Evolutionary conservation across 2,113 vertebrate genomes (phyloP).

Genomic region (Eolophus roseicapilla): DNA sequence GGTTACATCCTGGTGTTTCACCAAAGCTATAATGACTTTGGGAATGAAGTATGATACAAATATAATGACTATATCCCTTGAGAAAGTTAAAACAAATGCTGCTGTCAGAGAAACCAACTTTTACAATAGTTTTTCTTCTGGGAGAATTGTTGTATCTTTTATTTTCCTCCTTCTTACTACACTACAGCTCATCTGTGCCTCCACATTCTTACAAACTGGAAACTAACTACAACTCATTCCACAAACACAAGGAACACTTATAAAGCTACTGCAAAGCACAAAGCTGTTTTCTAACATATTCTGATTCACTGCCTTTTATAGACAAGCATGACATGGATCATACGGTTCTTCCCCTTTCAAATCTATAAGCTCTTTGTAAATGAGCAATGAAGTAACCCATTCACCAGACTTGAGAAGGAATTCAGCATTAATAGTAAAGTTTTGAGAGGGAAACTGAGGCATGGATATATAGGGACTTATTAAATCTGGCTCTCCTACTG

Average conservation of each 20-base stretch:
- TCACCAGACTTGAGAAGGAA: not conserved
- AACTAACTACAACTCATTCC: not conserved
- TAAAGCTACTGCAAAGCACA: not conserved
- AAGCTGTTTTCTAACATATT: conserved; percentile 23
- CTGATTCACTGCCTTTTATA: conserved; percentile 6
- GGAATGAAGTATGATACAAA: conserved; percentile 6
- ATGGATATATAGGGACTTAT: not conserved
- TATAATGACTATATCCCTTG: not conserved
- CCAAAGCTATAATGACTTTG: not conserved
- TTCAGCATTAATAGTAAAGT: not conserved
- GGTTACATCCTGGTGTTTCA: conserved; percentile 8
- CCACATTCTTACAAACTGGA: not conserved
- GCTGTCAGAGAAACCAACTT: conserved; percentile 4
- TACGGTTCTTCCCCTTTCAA: conserved; percentile 7
- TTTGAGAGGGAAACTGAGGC: conserved; percentile 51
- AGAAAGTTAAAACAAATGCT: conserved; percentile 32
- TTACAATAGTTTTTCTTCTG: not conserved
- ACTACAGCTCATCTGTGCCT: not conserved
- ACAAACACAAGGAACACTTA: not conserved
- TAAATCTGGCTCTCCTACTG: not conserved
- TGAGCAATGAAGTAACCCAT: conserved; percentile 46
- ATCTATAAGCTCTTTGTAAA: conserved; percentile 49
- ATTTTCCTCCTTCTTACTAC: not conserved
- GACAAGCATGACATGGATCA: not conserved
- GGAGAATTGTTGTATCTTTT: conserved; percentile 5